These are phyloP conservation scores for Nomada fabriciana DNA, from an alignment of 2,888 invertebrate genomes.

Conservation along the genomic window DNA sequence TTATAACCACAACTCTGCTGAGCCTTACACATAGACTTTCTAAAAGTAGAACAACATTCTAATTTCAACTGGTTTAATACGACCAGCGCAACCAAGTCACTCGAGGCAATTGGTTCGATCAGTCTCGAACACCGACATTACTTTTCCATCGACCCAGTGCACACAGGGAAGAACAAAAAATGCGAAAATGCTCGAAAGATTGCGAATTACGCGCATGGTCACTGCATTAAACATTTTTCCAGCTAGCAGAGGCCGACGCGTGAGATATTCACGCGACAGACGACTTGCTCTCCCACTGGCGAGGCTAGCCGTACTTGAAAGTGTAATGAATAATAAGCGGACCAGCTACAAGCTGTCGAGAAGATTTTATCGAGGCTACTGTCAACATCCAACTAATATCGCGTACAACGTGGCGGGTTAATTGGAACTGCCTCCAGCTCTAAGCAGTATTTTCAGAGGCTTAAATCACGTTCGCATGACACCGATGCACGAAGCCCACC, in stretches of 20 bases:
- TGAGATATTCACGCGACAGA: slow-evolving; percentile 66
- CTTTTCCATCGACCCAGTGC: no score
- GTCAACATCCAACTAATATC: slow-evolving; percentile 83
- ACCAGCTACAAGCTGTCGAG: slow-evolving; percentile 74
- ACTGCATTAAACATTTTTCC: slow-evolving; percentile 22
- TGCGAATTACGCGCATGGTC: slow-evolving; percentile 28
- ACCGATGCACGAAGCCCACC: slow-evolving; percentile 40
- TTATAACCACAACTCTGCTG: no score
- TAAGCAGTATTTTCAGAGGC: slow-evolving; percentile 75
- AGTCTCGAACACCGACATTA: no score
- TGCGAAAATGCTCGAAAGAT: neutral
- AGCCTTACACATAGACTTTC: no score
- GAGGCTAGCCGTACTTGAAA: slow-evolving; percentile 71
- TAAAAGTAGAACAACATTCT: no score
- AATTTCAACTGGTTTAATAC: no score
- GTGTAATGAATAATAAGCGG: slow-evolving; percentile 81
- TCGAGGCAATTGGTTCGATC: no score
- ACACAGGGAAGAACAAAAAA: neutral
- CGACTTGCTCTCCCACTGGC: slow-evolving; percentile 34
- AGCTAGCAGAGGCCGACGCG: slow-evolving; percentile 34
- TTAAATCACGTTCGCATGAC: slow-evolving; percentile 76
- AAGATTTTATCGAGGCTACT: slow-evolving; percentile 81
- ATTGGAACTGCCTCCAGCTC: slow-evolving; percentile 77
- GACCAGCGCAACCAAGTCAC: no score
- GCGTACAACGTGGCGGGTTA: slow-evolving; percentile 81